Evolutionary conservation across 2,888 invertebrate genomes (phyloP).

Genomic region (Nymphalis urticae): DNA sequence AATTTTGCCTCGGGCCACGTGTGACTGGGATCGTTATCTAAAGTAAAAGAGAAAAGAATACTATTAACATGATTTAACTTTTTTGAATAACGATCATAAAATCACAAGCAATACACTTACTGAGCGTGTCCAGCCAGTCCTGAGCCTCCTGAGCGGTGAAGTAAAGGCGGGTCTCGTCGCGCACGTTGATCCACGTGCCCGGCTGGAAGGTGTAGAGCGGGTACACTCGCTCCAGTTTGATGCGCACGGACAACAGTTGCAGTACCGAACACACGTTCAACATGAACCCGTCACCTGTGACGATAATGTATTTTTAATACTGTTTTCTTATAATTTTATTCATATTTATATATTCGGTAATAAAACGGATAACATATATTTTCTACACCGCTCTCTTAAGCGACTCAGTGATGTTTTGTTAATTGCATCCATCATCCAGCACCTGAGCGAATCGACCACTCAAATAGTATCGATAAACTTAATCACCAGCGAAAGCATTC

Average conservation of each 20-base stretch:
- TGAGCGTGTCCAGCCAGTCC: slow-evolving; percentile 86
- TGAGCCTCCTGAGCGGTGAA: slow-evolving; percentile 90
- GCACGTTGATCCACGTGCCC: slow-evolving; percentile 85
- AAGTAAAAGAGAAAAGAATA: slow-evolving; percentile 11
- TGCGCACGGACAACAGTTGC: slow-evolving; percentile 93
- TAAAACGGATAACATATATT: not conserved
- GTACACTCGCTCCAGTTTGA: slow-evolving; percentile 95
- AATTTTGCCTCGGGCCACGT: slow-evolving; percentile 92
- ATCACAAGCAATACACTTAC: slow-evolving; percentile 62
- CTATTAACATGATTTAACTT: not conserved
- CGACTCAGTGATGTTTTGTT: too few relatives aligned
- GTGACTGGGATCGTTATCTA: slow-evolving; percentile 77
- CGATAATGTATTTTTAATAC: slow-evolving; percentile 8
- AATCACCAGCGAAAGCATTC: too few relatives aligned
- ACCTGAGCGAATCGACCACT: too few relatives aligned
- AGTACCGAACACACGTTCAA: slow-evolving; percentile 95
- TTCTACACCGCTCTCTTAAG: too few relatives aligned
- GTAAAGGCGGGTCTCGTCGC: slow-evolving; percentile 91
- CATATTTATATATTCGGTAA: not conserved
- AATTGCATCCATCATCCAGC: too few relatives aligned
- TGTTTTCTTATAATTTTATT: not conserved
- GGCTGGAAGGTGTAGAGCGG: slow-evolving; percentile 94
- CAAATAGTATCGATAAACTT: too few relatives aligned
- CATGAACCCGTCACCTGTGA: slow-evolving; percentile 94
- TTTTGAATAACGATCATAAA: not conserved